Evolutionary conservation across 2,888 invertebrate species (phyloP).

Genomic region (Smittia aterrima): DNA sequence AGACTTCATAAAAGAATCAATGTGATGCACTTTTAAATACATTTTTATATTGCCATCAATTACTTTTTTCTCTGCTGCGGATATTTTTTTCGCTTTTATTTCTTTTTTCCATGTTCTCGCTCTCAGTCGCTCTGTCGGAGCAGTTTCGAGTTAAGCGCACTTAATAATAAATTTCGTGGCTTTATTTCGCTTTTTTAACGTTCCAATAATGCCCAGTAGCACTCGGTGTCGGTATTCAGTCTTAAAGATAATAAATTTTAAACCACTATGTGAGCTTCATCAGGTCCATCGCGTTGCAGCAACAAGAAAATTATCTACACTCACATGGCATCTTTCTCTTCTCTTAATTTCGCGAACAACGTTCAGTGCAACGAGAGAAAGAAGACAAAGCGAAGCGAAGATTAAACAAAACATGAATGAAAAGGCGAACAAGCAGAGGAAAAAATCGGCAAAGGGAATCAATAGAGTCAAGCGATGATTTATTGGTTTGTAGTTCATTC

Average conservation of each 20-base stretch:
- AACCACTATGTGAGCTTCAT: background rate
- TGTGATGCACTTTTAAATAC: conserved; percentile 37
- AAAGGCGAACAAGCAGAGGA: background rate
- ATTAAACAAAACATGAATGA: conserved; percentile 38
- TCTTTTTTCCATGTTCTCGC: background rate
- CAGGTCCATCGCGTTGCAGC: background rate
- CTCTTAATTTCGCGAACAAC: background rate
- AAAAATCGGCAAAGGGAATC: background rate
- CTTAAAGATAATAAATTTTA: conserved; percentile 53
- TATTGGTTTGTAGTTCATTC: conserved; percentile 24
- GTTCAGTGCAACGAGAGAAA: background rate
- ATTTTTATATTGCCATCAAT: conserved; percentile 39
- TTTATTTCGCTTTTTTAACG: conserved; percentile 32
- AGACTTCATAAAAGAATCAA: conserved; percentile 32
- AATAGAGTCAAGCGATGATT: conserved; percentile 30
- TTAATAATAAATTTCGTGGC: conserved; percentile 35
- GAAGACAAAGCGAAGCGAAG: conserved; percentile 21
- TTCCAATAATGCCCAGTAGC: conserved; percentile 52
- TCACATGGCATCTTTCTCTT: background rate
- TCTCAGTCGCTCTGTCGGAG: background rate
- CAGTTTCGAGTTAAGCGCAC: background rate
- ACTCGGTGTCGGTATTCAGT: conserved; percentile 54
- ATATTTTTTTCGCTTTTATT: conserved; percentile 17
- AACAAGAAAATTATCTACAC: background rate
- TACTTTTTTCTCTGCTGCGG: conserved; percentile 23